Evolutionary conservation across 2,888 invertebrate genomes (phyloP).

Genomic region (Acrobasis suavella): DNA sequence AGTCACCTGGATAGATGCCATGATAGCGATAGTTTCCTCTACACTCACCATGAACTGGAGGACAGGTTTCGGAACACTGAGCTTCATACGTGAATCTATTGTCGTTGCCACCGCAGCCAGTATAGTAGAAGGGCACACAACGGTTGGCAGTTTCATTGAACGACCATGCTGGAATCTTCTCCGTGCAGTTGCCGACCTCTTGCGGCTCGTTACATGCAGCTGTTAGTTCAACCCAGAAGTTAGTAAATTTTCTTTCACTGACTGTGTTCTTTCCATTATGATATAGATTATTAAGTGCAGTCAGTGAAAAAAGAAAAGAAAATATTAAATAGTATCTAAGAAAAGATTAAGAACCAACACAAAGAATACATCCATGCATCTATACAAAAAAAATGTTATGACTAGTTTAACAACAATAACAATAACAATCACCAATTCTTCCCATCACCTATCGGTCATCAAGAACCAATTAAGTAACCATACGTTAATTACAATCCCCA

Average conservation of each 20-base stretch:
- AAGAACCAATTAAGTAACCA: too few relatives aligned
- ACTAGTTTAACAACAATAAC: background rate
- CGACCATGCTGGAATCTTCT: conserved; percentile 91
- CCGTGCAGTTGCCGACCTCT: conserved; percentile 89
- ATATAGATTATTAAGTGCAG: background rate
- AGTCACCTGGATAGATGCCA: background rate
- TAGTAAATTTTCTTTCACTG: conserved; percentile 44
- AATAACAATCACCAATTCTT: too few relatives aligned
- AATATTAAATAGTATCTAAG: conserved; percentile 21
- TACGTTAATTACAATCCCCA: too few relatives aligned
- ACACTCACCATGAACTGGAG: conserved; percentile 88
- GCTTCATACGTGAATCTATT: conserved; percentile 91
- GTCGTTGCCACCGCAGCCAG: conserved; percentile 94
- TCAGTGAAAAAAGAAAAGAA: conserved; percentile 33
- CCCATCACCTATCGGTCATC: too few relatives aligned
- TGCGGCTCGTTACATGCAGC: conserved; percentile 89
- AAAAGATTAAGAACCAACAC: conserved; percentile 21
- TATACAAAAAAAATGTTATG: background rate
- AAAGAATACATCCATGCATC: conserved; percentile 7
- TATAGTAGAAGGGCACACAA: conserved; percentile 96
- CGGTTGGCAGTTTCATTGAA: conserved; percentile 91
- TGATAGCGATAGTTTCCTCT: background rate
- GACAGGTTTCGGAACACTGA: conserved; percentile 89
- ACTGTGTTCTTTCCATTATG: conserved; percentile 15
- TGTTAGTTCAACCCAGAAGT: conserved; percentile 71